These are phyloP conservation scores for honey bee (Apis mellifera) DNA, from an alignment of 1,140 invertebrate species.

Conservation along the genomic window DNA sequence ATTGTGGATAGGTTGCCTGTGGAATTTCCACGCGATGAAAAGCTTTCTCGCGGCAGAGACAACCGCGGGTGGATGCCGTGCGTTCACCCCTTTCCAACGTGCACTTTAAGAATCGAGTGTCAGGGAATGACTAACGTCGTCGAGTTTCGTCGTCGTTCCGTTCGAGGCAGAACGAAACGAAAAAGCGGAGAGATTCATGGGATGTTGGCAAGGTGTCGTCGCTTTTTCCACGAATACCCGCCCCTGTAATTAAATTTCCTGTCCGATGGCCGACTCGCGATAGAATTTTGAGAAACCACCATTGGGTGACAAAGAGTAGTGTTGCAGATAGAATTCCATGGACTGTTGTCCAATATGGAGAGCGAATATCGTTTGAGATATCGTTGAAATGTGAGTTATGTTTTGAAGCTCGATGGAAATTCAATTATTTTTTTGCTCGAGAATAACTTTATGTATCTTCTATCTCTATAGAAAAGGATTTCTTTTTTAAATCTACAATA, in stretches of 20 bases:
- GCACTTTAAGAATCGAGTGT: conserved; percentile 53
- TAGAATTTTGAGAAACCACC: conserved; percentile 3
- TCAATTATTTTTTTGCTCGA: too few species aligned
- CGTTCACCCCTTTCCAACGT: conserved; percentile 42
- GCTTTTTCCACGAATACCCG: conserved; percentile 5
- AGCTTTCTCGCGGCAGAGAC: conserved; percentile 13
- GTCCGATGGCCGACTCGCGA: not conserved
- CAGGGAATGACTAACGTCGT: conserved; percentile 38
- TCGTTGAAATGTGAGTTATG: not conserved
- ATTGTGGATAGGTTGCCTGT: conserved; percentile 62
- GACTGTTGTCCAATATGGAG: not conserved
- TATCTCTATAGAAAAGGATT: too few species aligned
- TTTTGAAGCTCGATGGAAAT: too few species aligned
- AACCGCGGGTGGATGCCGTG: conserved; percentile 30
- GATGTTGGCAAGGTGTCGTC: not conserved
- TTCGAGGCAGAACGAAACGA: not conserved
- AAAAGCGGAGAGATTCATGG: conserved; percentile 21
- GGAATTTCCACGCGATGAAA: conserved; percentile 67
- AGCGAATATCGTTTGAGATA: not conserved
- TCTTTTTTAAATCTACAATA: too few species aligned
- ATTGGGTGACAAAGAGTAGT: too few species aligned
- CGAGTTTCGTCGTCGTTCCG: not conserved
- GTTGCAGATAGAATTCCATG: not conserved
- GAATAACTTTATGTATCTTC: too few species aligned
- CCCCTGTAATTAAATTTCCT: conserved; percentile 30